Base-by-base conservation (phyloP, 1,140 invertebrate genomes). In the Lepidurus arcticus region DNA sequence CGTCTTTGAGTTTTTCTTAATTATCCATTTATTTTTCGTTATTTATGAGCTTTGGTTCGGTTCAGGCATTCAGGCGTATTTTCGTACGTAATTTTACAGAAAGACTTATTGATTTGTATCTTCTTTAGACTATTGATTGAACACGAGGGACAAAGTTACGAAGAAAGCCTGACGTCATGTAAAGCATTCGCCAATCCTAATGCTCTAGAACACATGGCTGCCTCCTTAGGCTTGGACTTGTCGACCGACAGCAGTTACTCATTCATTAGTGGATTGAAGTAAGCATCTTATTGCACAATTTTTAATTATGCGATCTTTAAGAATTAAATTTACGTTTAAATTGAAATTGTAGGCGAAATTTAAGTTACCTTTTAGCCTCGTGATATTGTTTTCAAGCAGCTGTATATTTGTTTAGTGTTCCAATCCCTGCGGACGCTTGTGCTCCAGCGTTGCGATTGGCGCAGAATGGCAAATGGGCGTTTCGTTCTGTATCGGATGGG, bases 381-480 rank as follows among this genome's bases (percentile, higher is more conserved):
- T 47, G 21, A 8, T 34, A 77, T 24, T 11, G 21, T 34, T 34
- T 74, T 80, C 9, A 26, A 7, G 24, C 11, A 24, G 3, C 42
- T 24, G 74, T n/a, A 42, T 10, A 42, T 21, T 77, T 79, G n/a
- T 80, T 78, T 77, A 94, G 92, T 84, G 88, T 90, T 76, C 88
- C 90, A 83, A 94, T 94, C 84, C 88, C 92, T 44, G 88, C 91
- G 77, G 87, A 90, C 80, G 94, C 96, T 83, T 94, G 91, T 86
- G 92, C 93, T 74, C 89, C 88, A 81, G 92, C 94, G 84, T 86
- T 98, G 79, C 89, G 94, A 73, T 93, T 94, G 85, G 88, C 90
- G 44, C 96, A 98, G 86, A 94, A 94, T 34, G 92, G 91, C 82
- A 94, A 95, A 84, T 96, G 94, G 94, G 95, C 95, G 21, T 94